Evolutionary conservation across 2,888 invertebrate species (phyloP).

Genomic region (Thelaira solivaga): DNA sequence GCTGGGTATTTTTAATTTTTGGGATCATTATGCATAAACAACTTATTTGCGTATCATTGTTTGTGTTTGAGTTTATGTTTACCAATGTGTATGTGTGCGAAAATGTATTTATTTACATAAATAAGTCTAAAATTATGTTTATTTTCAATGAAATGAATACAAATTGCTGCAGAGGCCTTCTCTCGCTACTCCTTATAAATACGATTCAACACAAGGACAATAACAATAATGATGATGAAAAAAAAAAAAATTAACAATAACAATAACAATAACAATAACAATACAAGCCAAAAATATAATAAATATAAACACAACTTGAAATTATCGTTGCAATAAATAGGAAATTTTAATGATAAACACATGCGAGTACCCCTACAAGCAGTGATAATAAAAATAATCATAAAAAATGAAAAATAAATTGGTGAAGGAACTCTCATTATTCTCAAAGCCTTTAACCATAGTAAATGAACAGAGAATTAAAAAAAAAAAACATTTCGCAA

Average conservation of each 20-base stretch:
- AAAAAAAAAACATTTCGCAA: too few species aligned
- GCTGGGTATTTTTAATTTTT: too few species aligned
- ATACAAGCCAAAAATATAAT: slow-evolving; percentile 18
- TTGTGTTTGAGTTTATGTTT: background rate
- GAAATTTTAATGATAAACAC: slow-evolving; percentile 33
- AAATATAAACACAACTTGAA: slow-evolving; percentile 21
- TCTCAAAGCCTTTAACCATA: too few species aligned
- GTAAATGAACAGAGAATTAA: too few species aligned
- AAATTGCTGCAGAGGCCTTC: slow-evolving; percentile 37
- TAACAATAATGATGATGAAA: slow-evolving; percentile 2
- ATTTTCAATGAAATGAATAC: slow-evolving; percentile 50
- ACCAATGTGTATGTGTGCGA: background rate
- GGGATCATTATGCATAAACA: slow-evolving; percentile 3
- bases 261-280: slow-evolving; percentile 22
- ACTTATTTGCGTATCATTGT: slow-evolving; percentile 22
- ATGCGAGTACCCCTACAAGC: background rate
- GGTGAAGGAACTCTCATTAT: too few species aligned
- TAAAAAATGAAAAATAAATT: too few species aligned
- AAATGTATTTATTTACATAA: background rate
- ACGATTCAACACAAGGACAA: slow-evolving; percentile 47
- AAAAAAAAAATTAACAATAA: too few species aligned
- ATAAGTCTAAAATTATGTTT: slow-evolving; percentile 31
- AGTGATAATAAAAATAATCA: background rate
- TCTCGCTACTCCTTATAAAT: slow-evolving; percentile 8
- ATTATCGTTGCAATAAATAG: slow-evolving; percentile 57